Evolutionary conservation across 2,888 invertebrate species (phyloP), one percentile per base, ranked within the genome.

Genomic region (Lapara coniferarum): DNA sequence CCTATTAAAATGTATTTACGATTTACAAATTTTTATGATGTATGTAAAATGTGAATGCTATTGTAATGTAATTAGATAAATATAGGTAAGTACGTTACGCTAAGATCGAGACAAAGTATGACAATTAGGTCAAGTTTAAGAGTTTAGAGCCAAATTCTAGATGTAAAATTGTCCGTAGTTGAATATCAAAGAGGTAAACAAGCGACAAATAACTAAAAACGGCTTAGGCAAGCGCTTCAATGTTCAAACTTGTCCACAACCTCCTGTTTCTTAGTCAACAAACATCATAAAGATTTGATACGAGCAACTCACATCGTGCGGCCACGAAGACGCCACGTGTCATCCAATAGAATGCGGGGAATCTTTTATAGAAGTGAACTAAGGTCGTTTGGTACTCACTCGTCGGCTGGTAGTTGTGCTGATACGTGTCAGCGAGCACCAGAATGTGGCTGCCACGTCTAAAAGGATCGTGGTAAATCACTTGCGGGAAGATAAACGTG

Each of bases 381-480:
- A 5, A 63, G 19, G 63, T 63, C 13, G 8, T 14, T 3, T 10
- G 8, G 37, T 63, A 80, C 86, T 87, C 69, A 92, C 93, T 10
- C 71, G 89, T 91, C 10, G 90, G 88, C 89, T 94, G 81, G 94
- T 95, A 80, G 95, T 96, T 89, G 91, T 94, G 83, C 92, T 94
- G 84, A 86, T 96, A 97, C 0, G 97, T 96, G 81, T 98, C 97
- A 73, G 97, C 96, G 72, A 98, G 92, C 8, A 97, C 96, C 70
- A 98, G 84, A 76, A 96, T 95, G 87, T 97, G 96, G 82, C 95
- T 95, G 71, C 96, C 96, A 44, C 96, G 95, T 76, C 96, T 94
- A 86, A 98, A 97, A 7, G 98, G 98, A 86, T 97, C 97, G 69
- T 95, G 95, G 90, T 97, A 98, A 79, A 98, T 91, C 70, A 96